phyloP scores from a whole-genome alignment of 2,113 vertebrate species.

The Choloepus hoffmanni region DNA sequence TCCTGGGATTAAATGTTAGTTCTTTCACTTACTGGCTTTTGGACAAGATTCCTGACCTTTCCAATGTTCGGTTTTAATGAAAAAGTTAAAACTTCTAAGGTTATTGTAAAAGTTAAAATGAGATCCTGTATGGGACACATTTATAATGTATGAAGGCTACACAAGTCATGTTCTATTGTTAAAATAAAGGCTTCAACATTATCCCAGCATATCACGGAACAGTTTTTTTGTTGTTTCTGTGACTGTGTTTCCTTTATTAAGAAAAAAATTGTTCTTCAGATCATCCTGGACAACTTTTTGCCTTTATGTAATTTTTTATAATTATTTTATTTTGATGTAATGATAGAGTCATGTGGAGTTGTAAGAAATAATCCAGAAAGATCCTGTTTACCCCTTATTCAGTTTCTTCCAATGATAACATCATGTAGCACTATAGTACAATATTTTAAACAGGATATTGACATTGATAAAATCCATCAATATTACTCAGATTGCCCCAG shows the following conservation, averaged over 20 bases:
- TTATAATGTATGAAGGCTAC: background rate
- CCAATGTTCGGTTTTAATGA: background rate
- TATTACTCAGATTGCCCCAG: background rate
- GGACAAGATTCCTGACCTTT: background rate
- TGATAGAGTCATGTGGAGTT: background rate
- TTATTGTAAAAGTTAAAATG: slow-evolving; percentile 22
- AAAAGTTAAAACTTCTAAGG: background rate
- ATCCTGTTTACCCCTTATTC: background rate
- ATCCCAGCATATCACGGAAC: background rate
- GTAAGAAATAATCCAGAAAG: background rate
- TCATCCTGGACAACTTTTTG: background rate
- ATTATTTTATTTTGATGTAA: slow-evolving; percentile 1
- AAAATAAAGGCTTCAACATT: background rate
- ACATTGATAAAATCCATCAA: background rate
- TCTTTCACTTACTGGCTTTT: background rate
- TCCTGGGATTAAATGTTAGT: background rate
- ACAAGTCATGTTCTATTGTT: background rate
- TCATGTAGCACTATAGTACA: background rate
- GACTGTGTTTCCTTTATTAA: background rate
- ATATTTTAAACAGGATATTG: background rate
- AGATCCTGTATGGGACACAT: background rate
- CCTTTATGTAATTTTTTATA: background rate
- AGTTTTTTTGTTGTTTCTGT: background rate
- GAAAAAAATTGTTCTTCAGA: background rate
- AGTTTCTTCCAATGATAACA: background rate